These are phyloP conservation scores for Physocephala rufipes DNA, from an alignment of 2,888 invertebrate genomes.

Conservation along the genomic window DNA sequence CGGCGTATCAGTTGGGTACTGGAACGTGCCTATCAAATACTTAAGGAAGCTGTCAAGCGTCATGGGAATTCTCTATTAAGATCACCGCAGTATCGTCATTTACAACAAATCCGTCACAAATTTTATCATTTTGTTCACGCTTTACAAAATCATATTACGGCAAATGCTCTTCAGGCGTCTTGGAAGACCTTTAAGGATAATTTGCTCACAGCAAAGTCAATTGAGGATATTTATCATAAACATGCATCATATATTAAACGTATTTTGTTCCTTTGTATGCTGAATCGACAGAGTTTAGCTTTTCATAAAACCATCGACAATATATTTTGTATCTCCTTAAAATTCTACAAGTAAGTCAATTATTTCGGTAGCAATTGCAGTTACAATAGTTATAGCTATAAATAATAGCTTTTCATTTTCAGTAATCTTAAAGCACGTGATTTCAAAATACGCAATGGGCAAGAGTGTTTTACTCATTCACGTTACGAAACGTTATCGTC, in stretches of 20 bases:
- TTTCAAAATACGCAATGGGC: conserved; percentile 52
- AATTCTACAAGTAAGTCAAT: conserved; percentile 64
- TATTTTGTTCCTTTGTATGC: conserved; percentile 77
- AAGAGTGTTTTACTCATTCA: conserved; percentile 59
- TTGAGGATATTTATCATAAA: conserved; percentile 78
- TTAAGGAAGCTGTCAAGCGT: conserved; percentile 72
- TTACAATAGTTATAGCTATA: too few species aligned
- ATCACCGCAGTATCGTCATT: conserved; percentile 75
- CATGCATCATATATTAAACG: conserved; percentile 81
- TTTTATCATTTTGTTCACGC: conserved; percentile 81
- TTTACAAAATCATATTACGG: conserved; percentile 79
- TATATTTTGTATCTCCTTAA: conserved; percentile 77
- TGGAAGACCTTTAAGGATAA: conserved; percentile 80
- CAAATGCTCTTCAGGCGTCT: conserved; percentile 77
- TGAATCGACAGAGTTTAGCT: conserved; percentile 76
- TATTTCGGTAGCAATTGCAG: conserved; percentile 3
- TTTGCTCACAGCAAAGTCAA: conserved; percentile 71
- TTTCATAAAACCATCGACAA: conserved; percentile 76
- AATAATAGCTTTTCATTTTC: conserved; percentile 20
- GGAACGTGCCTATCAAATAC: conserved; percentile 74
- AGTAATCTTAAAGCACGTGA: conserved; percentile 60
- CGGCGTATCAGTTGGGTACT: conserved; percentile 80
- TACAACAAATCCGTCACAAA: conserved; percentile 78
- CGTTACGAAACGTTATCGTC: conserved; percentile 58
- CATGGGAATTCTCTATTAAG: conserved; percentile 67